Conservation (phyloP, 2,113 vertebrate genomes). For the Arenaria interpres region DNA sequence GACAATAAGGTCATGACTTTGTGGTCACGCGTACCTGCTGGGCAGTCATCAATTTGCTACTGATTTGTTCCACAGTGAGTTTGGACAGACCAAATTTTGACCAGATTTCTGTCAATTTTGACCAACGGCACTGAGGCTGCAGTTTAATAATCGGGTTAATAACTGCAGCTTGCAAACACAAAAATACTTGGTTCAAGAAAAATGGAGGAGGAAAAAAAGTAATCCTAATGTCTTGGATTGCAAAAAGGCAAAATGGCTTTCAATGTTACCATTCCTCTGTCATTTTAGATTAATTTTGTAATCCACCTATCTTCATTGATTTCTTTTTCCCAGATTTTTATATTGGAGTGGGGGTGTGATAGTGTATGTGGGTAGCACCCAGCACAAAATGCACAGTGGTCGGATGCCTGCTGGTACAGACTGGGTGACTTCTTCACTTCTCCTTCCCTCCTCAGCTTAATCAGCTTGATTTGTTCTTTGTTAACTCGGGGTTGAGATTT, state of each 20-base stretch:
- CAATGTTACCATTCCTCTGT: not conserved
- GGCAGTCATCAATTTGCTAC: no score
- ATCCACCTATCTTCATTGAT: not conserved
- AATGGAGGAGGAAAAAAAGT: not conserved
- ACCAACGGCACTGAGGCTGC: not conserved
- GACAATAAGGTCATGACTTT: not conserved
- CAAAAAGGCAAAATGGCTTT: not conserved
- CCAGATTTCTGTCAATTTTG: not conserved
- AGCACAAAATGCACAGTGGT: not conserved
- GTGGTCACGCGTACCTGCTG: not conserved
- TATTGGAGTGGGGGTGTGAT: accelerated
- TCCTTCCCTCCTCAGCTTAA: not conserved
- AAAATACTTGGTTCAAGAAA: not conserved
- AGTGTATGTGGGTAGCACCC: not conserved
- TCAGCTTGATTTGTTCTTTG: not conserved
- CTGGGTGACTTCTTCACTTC: not conserved
- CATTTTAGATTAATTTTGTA: accelerated
- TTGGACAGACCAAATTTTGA: not conserved
- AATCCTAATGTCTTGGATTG: not conserved
- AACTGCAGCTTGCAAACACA: not conserved
- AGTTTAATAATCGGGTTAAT: not conserved
- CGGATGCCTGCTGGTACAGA: not conserved
- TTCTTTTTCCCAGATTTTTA: not conserved
- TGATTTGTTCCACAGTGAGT: not conserved
- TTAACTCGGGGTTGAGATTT: not conserved